Conservation (phyloP, 2,888 invertebrate genomes). For the Ormyrus nitidulus region DNA sequence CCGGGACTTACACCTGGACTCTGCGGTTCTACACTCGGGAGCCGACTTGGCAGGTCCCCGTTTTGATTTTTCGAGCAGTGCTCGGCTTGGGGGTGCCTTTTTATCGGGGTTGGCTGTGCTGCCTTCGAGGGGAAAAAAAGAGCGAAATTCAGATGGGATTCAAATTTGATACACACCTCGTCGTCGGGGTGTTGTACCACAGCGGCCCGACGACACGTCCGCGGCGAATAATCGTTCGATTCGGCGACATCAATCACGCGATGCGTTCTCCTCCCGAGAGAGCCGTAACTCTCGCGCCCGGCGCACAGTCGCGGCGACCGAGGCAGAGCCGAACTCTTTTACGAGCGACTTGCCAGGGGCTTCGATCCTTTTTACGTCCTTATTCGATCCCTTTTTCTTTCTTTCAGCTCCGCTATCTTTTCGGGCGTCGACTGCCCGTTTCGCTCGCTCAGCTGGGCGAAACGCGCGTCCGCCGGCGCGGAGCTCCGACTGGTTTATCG, state of each 20-base stretch:
- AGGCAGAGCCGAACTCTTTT: conserved; percentile 59
- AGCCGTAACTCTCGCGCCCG: conserved; percentile 37
- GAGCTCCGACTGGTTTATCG: conserved; percentile 48
- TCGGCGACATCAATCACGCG: conserved; percentile 70
- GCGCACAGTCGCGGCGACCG: conserved; percentile 46
- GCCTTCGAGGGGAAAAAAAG: too few species aligned
- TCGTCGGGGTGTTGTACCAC: too few species aligned
- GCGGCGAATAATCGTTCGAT: conserved; percentile 71
- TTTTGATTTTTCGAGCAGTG: too few species aligned
- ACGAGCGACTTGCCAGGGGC: conserved; percentile 65
- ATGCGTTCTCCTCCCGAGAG: conserved; percentile 47
- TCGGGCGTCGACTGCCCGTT: conserved; percentile 4
- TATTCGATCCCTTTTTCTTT: conserved; percentile 14
- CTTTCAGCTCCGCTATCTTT: not conserved
- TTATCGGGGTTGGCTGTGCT: too few species aligned
- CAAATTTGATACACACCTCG: too few species aligned
- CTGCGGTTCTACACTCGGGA: too few species aligned
- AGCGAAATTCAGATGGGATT: too few species aligned
- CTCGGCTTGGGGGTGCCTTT: too few species aligned
- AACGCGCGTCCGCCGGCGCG: conserved; percentile 38
- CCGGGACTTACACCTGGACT: too few species aligned
- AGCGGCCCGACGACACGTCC: not conserved
- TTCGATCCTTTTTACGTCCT: conserved; percentile 55
- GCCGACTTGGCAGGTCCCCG: too few species aligned
- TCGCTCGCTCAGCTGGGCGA: not conserved